These are phyloP conservation scores for Malurus leucopterus DNA, from an alignment of 2,797 vertebrate genomes.

Conservation along the genomic window DNA sequence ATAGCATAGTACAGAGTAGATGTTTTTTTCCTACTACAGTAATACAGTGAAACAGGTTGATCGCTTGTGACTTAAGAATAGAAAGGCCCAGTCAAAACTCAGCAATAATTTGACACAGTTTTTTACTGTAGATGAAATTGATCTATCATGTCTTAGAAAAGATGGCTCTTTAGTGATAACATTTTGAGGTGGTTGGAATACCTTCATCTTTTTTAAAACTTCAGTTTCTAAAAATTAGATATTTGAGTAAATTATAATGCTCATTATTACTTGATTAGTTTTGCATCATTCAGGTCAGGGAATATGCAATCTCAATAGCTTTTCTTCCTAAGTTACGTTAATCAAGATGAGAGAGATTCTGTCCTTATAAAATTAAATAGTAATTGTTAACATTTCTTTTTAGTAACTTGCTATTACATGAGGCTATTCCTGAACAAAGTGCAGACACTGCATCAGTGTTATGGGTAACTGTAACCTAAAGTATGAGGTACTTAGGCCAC, in stretches of 20 bases:
- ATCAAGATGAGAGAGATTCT: not conserved
- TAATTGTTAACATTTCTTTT: not conserved
- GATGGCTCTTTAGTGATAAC: not conserved
- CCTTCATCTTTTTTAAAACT: not conserved
- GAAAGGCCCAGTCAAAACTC: not conserved
- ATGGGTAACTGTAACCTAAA: not conserved
- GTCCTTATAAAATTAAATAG: not conserved
- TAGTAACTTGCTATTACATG: not conserved
- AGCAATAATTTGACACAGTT: not conserved
- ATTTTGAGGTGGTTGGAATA: not conserved
- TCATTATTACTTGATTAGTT: not conserved
- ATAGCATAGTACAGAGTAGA: not conserved
- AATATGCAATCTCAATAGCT: not conserved
- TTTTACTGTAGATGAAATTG: not conserved
- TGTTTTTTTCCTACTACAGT: fast-evolving
- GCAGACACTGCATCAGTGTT: fast-evolving
- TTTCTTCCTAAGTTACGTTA: not conserved
- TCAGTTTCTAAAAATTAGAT: not conserved
- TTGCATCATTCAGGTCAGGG: not conserved
- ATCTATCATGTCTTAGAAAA: not conserved
- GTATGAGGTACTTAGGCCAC: not conserved
- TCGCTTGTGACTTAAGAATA: not conserved
- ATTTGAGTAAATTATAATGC: not conserved
- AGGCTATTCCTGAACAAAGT: not conserved
- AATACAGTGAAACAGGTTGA: not conserved